A percentile compares a stretch with the other conserved stretches of the same genome.
Evolutionary conservation across 2,113 vertebrate genomes (phyloP).

Genomic region (Falcunculus frontatus): DNA sequence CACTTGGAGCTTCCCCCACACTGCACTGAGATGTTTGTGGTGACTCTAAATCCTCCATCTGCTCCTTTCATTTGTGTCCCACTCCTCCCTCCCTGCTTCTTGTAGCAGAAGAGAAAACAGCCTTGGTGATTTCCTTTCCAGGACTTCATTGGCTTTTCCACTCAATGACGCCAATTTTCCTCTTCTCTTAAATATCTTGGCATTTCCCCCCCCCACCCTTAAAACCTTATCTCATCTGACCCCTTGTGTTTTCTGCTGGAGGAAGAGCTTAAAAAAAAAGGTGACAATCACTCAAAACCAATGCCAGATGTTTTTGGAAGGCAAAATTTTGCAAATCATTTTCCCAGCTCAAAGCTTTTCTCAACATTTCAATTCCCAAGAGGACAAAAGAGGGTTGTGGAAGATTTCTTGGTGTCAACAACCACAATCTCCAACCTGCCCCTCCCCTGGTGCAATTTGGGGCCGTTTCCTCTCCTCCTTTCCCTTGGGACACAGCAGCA

Average conservation of each 20-base stretch:
- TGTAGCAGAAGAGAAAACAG: background rate
- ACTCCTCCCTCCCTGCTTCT: background rate
- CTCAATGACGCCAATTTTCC: background rate
- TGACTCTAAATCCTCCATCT: background rate
- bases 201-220: background rate
- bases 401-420: background rate
- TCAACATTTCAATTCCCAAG: background rate
- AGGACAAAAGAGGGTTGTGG: background rate
- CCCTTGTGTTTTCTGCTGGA: background rate
- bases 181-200: background rate
- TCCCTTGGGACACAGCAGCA: background rate
- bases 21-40: background rate
- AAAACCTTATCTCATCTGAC: background rate
- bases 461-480: background rate
- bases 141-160: background rate
- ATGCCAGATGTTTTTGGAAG: background rate
- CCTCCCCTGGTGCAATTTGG: background rate
- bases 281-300: background rate
- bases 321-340: background rate
- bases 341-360: background rate
- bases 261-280: background rate
- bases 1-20: background rate
- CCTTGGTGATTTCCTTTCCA: background rate
- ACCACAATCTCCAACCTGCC: fast-evolving
- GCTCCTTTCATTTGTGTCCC: background rate